Evolutionary conservation across 2,888 invertebrate genomes (phyloP).

Genomic region (Lasioglossum vierecki): DNA sequence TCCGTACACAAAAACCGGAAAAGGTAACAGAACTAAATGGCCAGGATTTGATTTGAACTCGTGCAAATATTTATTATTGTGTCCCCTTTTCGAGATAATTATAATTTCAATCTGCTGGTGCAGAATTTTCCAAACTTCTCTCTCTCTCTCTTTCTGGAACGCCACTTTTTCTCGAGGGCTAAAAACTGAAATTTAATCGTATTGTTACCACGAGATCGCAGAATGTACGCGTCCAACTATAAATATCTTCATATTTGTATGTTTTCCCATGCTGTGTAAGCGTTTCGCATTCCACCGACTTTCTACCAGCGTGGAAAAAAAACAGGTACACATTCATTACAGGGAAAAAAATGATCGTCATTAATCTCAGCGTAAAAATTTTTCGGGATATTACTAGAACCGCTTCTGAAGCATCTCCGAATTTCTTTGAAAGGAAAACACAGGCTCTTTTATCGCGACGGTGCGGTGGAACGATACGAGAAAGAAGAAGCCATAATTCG

Average conservation of each 20-base stretch:
- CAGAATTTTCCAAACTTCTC: neutral
- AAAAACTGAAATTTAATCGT: slow-evolving; percentile 16
- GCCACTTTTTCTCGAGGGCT: neutral
- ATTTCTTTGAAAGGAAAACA: neutral
- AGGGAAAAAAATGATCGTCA: slow-evolving; percentile 19
- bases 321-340: neutral
- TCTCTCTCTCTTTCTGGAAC: neutral
- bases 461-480: neutral
- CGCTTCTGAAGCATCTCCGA: neutral
- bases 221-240: neutral
- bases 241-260: slow-evolving; percentile 41
- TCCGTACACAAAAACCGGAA: neutral
- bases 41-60: neutral
- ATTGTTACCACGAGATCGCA: slow-evolving; percentile 9
- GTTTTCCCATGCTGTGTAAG: neutral
- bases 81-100: no score
- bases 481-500: neutral
- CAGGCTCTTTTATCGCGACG: neutral
- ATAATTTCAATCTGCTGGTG: neutral
- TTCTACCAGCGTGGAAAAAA: slow-evolving; percentile 11
- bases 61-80: neutral
- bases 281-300: slow-evolving; percentile 29
- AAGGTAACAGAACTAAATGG: neutral
- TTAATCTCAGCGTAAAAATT: slow-evolving; percentile 4
- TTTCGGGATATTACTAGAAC: neutral